These are phyloP conservation scores for Dasyprocta punctata DNA, from an alignment of 2,113 vertebrate genomes.

Conservation along the genomic window DNA sequence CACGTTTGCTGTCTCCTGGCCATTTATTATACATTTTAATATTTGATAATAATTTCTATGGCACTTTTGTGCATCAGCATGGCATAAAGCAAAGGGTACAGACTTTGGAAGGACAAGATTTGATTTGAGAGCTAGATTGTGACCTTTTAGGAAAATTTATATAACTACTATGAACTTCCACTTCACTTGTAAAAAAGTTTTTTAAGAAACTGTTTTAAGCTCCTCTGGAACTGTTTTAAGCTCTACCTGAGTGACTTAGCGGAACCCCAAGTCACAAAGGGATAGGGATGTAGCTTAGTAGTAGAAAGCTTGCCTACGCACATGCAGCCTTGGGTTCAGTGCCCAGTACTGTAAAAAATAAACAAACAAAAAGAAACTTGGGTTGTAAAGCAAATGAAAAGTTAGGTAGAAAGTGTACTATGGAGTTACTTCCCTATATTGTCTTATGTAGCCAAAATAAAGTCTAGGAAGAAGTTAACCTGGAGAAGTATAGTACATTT, in stretches of 20 bases:
- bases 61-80: not conserved
- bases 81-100: not conserved
- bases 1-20: not conserved
- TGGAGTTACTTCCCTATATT: not conserved
- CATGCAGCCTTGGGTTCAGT: not conserved
- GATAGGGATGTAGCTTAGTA: not conserved
- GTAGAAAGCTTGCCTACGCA: not conserved
- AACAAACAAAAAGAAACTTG: too few species aligned
- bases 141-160: not conserved
- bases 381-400: not conserved
- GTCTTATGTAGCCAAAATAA: slow-evolving; percentile 2
- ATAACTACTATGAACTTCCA: not conserved
- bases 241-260: not conserved
- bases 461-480: not conserved
- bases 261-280: not conserved
- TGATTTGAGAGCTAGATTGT: not conserved
- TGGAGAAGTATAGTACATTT: not conserved
- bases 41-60: not conserved
- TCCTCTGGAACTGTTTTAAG: not conserved
- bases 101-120: not conserved
- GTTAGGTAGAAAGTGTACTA: not conserved
- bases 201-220: not conserved
- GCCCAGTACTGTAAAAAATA: not conserved
- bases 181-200: not conserved
- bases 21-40: not conserved